Conservation (phyloP, 2,113 vertebrate species). For the Smithornis capensis region DNA sequence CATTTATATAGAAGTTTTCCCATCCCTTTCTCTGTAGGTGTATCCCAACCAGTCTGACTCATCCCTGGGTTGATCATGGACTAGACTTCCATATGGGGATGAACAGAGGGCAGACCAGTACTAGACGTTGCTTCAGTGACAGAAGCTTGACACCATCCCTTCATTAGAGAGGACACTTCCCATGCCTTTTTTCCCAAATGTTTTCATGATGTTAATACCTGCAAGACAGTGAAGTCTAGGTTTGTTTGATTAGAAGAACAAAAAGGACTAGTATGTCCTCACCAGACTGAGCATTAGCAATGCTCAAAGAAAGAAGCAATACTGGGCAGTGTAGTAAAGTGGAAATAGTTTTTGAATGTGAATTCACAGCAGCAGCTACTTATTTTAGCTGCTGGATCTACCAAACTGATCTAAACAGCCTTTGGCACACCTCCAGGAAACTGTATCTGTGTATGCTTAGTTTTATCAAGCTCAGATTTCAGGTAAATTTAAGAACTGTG, state of each 20-base stretch:
- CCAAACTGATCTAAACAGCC: background rate
- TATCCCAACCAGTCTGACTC: background rate
- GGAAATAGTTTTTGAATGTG: background rate
- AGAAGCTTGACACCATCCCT: background rate
- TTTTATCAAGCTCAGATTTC: background rate
- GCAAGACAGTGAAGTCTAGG: background rate
- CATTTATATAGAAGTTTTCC: background rate
- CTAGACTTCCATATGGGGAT: accelerated
- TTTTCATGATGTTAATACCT: background rate
- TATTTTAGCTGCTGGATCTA: background rate
- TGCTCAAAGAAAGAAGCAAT: background rate
- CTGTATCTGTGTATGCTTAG: background rate
- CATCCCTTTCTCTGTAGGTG: background rate
- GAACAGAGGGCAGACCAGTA: background rate
- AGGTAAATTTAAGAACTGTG: background rate
- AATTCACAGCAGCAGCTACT: background rate
- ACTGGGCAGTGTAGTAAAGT: background rate
- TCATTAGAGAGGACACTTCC: background rate
- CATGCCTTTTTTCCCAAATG: background rate
- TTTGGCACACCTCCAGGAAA: background rate
- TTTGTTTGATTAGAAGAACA: background rate
- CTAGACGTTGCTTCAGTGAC: background rate
- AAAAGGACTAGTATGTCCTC: background rate
- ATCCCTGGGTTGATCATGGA: background rate
- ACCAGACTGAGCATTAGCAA: background rate